Evolutionary conservation across 2,113 vertebrate species (phyloP), one percentile per base, ranked within the genome.

Genomic region (Myotis davidii): DNA sequence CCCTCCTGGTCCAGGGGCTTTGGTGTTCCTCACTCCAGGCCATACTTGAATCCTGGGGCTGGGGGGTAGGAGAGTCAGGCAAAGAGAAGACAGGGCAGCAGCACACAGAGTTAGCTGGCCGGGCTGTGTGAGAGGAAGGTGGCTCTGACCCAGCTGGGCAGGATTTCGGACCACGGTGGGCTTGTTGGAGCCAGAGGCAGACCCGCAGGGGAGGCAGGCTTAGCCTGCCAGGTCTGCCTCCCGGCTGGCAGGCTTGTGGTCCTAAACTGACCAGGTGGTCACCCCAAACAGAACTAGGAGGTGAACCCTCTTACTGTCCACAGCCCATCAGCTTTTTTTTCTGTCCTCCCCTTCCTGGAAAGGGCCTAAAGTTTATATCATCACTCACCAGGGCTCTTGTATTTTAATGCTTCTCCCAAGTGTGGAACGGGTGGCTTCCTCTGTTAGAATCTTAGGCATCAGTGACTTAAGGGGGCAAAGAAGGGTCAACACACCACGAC

Each of bases 301-400:
- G 25, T 1, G 34, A 88, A 56, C 21, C 42, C 32, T 2, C 59
- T 52, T 0, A 0, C 14, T 34, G 14, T 39, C 23, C 21, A 6
- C 10, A 61, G 10, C 50, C n/a, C 52, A 25, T 2, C 0, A 45
- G 39, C 34, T 67, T 70, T 65, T 6, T 11, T 29, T 56, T 90
- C 50, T 9, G 21, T 23, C 1, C 4, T 61, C 17, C 2, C 27
- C 42, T 52, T 21, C 14, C 21, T 48, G 56, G 21, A 37, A 34
- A 89, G 32, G 11, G 34, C 56, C 64, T 76, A 64, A 61, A 29
- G 42, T 9, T 37, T 14, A 13, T 0, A 16, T 42, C 4, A 64
- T 54, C 42, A n/a, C 45, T 45, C 13, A 34, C 37, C 1, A 6
- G 0, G 20, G 6, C 4, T 0, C 32, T 59, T 50, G 2, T 37